Evolutionary conservation across 2,888 invertebrate species (phyloP), one percentile per base, ranked within the genome.

Genomic region (Cheilosia vernalis): DNA sequence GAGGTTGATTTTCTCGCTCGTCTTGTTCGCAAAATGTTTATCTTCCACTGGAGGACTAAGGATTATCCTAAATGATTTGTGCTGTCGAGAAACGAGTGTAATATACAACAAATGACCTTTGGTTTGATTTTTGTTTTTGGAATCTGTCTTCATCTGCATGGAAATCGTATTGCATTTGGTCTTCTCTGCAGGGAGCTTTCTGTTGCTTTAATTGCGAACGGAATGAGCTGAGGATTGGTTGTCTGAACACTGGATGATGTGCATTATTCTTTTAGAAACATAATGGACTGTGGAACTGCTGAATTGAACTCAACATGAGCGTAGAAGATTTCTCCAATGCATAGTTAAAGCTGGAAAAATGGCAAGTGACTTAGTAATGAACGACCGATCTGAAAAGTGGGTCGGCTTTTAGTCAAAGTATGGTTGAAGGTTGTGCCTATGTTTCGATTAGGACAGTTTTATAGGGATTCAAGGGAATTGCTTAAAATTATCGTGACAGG

Each of bases 51-150:
- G n/a, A 24, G 27, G 27, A 37, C 70, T 37, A 19, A 51, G 4
- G 51, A 72, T 72, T 73, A 73, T 61, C 53, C 44, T 51, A 42
- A 73, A 63, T 73, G 73, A 61, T 55, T 73, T 63, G 73, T 73
- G 72, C 30, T 55, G 30, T 15, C 17, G 33, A 37, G 47, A 70
- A 37, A 63, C 37, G 37, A 37, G 37, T 13, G 4, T 13, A 4
- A 13, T 40, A 37, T 2, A 47, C 33, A 27, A 19, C 27, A 27
- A 27, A 42, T 63, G 73, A 73, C 63, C 63, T 63, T 73, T 61
- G 37, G 70, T 27, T 17, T 49, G 24, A 15, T 19, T 40, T 24
- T 44, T 40, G n/a, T 55, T 21, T 19, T n/a, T 66, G 24, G 13
- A 13, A 37, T 10, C 37, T 3, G 7, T 44, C 44, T n/a, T n/a